Percentiles rank a stretch among this genome's conserved stretches.
These are phyloP conservation scores for Limnephilus marmoratus DNA, from an alignment of 2,888 invertebrate species.

Conservation along the genomic window DNA sequence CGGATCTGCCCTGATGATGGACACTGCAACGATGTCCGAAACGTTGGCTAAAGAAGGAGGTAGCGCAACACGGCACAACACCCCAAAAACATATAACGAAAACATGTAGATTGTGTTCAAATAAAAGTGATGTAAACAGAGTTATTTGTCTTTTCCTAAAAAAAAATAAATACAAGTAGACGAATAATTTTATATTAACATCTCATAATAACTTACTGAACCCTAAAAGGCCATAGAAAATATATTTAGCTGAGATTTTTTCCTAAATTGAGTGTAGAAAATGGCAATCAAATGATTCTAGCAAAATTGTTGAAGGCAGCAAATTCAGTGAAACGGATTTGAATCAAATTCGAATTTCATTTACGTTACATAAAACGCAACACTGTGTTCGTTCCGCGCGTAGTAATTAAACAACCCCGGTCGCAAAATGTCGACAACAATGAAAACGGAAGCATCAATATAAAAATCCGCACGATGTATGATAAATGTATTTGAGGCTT, in stretches of 20 bases:
- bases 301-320: not conserved
- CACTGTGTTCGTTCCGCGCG: not conserved
- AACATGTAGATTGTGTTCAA: too few species aligned
- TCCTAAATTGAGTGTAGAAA: too few species aligned
- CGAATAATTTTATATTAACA: not conserved
- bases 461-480: not conserved
- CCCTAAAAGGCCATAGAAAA: too few species aligned
- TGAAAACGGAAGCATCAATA: not conserved
- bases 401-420: not conserved
- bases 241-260: too few species aligned
- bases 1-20: too few species aligned
- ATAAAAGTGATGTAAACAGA: too few species aligned
- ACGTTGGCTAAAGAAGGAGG: too few species aligned
- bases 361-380: not conserved
- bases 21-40: too few species aligned
- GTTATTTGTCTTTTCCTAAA: too few species aligned
- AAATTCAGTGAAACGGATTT: not conserved
- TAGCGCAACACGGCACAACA: too few species aligned
- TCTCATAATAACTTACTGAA: not conserved
- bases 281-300: not conserved
- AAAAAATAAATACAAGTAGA: too few species aligned
- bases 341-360: not conserved
- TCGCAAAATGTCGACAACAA: slow-evolving; percentile 17
- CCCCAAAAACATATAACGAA: too few species aligned
- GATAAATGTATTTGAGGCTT: slow-evolving; percentile 8